Evolutionary conservation across 2,113 vertebrate species (phyloP), one percentile per base, ranked within the genome.

Genomic region (Phasianus colchicus): DNA sequence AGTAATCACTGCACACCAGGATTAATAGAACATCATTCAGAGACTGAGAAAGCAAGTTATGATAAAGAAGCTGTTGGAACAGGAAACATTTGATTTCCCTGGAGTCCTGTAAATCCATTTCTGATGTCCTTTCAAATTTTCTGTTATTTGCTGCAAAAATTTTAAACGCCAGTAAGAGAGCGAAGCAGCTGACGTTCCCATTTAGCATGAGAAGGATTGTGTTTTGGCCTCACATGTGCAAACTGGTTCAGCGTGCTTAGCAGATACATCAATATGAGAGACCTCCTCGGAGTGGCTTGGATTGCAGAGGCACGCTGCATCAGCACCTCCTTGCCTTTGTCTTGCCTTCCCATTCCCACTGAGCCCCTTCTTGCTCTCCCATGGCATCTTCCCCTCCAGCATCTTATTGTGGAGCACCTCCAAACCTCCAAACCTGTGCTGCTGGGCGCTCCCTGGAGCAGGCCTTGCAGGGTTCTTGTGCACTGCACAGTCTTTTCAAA

Each of bases 11-110:
- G 84, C 79, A 30, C 90, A 92, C 86, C 65, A 47, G 89, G 89
- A 94, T 91, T 73, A 95, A 96, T 66, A 86, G 96, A 73, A 76
- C 92, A 96, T 89, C 88, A 16, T 34, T 93, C 82, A 24, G 71
- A 47, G 93, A 58, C 84, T 76, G 86, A 92, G 91, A 90, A 55
- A 91, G 94, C 84, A 52, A 95, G 91, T 63, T 66, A 60, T 93
- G 96, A 96, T 96, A 95, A 95, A 97, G 96, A 97, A 96, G 96
- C 93, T 95, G 93, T 92, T 94, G 94, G 69, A 96, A 96, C 86
- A 92, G 96, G 96, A 97, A 97, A n/a, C 92, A 82, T 87, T 92
- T 96, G 96, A 97, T 96, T 97, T 97, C 96, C 96, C 96, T 60
- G 54, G 94, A 87, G 95, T 58, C 86, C 92, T 1, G 30, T 95